These are phyloP conservation scores for Rhinoraja longicauda DNA, from an alignment of 2,797 vertebrate species.

Conservation along the genomic window DNA sequence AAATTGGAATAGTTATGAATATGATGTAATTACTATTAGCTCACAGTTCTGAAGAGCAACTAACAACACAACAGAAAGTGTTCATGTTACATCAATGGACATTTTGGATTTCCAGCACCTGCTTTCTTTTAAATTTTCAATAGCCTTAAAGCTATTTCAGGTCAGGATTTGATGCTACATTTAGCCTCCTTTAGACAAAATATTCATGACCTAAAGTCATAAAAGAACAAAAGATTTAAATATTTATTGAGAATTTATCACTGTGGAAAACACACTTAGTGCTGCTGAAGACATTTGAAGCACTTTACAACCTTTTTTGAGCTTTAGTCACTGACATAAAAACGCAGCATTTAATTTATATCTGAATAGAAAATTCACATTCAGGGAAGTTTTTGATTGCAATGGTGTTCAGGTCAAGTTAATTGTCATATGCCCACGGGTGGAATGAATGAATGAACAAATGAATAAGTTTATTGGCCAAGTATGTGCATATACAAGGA, in stretches of 20 bases:
- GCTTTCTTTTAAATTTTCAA: neutral
- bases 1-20: neutral
- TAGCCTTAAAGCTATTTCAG: neutral
- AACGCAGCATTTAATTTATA: neutral
- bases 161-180: neutral
- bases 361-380: neutral
- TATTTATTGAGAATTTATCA: neutral
- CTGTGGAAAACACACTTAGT: neutral
- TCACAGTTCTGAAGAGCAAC: neutral
- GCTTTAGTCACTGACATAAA: neutral
- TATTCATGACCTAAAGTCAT: too few relatives aligned
- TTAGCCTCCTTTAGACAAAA: neutral
- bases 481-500: too few relatives aligned
- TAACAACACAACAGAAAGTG: neutral
- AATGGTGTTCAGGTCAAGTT: neutral
- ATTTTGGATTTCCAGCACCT: too few relatives aligned
- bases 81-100: too few relatives aligned
- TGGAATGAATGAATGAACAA: too few relatives aligned
- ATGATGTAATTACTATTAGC: neutral
- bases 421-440: too few relatives aligned
- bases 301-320: neutral
- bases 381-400: neutral
- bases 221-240: neutral
- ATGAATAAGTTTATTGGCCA: too few relatives aligned
- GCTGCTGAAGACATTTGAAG: neutral